Conservation (phyloP, 64 coral and sea anemone genomes). For the Montipora foliosa region DNA sequence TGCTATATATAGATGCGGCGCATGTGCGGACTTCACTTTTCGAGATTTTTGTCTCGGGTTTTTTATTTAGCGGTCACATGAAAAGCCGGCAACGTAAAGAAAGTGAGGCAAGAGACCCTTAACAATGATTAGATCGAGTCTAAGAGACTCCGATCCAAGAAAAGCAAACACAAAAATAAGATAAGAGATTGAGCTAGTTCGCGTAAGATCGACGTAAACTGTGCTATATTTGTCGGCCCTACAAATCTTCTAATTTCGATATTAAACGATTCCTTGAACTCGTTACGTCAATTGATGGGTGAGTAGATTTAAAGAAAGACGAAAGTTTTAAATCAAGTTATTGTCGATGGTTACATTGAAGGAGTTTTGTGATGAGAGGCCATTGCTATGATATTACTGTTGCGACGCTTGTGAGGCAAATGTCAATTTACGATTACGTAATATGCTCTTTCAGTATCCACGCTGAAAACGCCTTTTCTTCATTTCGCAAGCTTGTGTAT, state of each 20-base stretch:
- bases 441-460: neutral
- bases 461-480: neutral
- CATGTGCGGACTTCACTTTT: neutral
- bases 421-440: neutral
- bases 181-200: constrained; percentile 28
- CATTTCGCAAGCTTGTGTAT: too few species aligned
- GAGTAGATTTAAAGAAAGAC: neutral
- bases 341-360: neutral
- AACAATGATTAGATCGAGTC: constrained; percentile 21
- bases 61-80: neutral
- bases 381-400: neutral
- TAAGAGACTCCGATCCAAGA: constrained; percentile 34
- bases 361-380: neutral
- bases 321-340: neutral
- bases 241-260: neutral
- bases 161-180: constrained; percentile 59
- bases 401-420: neutral
- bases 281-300: constrained; percentile 13
- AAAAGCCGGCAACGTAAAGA: neutral
- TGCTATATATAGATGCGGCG: constrained; percentile 27
- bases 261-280: neutral
- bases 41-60: constrained; percentile 13
- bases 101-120: neutral
- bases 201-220: neutral
- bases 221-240: neutral